Evolutionary conservation across 2,888 invertebrate species (phyloP), one percentile per base, ranked within the genome.

Genomic region (Gryllus longicercus): DNA sequence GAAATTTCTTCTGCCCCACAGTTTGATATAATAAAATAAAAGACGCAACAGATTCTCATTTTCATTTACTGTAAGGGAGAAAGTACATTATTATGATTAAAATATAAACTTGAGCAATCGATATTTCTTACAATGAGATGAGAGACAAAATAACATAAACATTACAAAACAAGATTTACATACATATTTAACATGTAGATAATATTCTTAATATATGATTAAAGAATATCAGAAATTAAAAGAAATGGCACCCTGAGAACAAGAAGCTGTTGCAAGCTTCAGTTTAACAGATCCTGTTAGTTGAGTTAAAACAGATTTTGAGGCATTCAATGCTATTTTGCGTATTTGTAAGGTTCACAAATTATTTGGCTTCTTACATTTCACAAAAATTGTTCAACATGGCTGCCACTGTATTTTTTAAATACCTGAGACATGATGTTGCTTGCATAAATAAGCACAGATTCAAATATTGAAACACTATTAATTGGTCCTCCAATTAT

Each of bases 161-260:
- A 80, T 78, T 75, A 49, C 75, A 50, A 79, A 76, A 78, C 78
- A 75, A 25, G 74, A 77, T 78, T 75, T 76, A 81, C 79, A 81
- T 78, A 81, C 79, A 76, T 79, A 81, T 51, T 74, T 79, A 76
- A 74, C 79, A 79, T 51, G 75, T 80, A 80, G 25, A 80, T 75
- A 63, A 79, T 74, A 77, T 76, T 75, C 50, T 74, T 51, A 38
- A 77, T 49, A n/a, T 38, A 77, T 38, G n/a, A 50, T 23, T 76
- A 78, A 78, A 50, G 18, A 80, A 75, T 21, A 75, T 78, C 75
- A 81, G 76, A 75, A 78, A 77, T 75, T 81, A 80, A 82, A 83
- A 81, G 84, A 84, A 85, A 87, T 86, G 86, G 86, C 86, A 86
- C 86, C 85, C 86, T 86, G 86, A 86, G 85, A 82, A 81, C 79